Base-by-base conservation (phyloP, 2,113 vertebrate genomes). In the Pterocles orientalis region DNA sequence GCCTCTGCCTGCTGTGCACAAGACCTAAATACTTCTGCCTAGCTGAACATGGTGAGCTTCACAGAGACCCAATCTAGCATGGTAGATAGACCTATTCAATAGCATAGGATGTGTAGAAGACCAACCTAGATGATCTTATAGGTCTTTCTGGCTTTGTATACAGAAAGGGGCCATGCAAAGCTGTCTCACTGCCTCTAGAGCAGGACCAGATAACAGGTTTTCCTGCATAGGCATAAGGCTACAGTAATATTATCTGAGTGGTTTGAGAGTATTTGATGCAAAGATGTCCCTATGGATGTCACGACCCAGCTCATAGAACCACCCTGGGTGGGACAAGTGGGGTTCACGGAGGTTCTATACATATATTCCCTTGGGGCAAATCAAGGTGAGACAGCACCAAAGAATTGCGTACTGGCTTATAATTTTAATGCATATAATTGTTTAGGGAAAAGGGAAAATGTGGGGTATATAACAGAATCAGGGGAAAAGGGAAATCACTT, bases 121-220 rank as follows among this genome's bases (percentile, higher is more conserved):
- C 54, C 11, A 10, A 1, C 7, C 12, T 24, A 60, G 18, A 21
- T 43, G 31, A 36, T 64, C 28, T 19, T 14, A 47, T 9, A 36
- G 3, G 36, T 47, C 36, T 14, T 88, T 14, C 25, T 80, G 25
- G 31, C n/a, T 83, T 94, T 41, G 1, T 41, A 7, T 17, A 10
- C 21, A 33, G 34, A 85, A 91, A 61, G 5, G 14, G 60, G 31
- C 34, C 6, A 11, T n/a, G 26, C 69, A 60, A 82, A 79, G 12
- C 21, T 0, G 0, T 64, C 65, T 83, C 6, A 0, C n/a, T 34
- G 2, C 4, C 12, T 65, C 31, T 76, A 18, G 75, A 57, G 53
- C 25, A 72, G 14, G 26, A 53, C 6, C 33, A 68, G 64, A 4
- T 14, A 50, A n/a, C 31, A 34, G 26, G 6, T 57, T 94, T 81